Percentiles rank a stretch among this genome's conserved stretches.
phyloP scores from a whole-genome alignment of 2,888 invertebrate genomes.

The Dinocampus coccinellae region DNA sequence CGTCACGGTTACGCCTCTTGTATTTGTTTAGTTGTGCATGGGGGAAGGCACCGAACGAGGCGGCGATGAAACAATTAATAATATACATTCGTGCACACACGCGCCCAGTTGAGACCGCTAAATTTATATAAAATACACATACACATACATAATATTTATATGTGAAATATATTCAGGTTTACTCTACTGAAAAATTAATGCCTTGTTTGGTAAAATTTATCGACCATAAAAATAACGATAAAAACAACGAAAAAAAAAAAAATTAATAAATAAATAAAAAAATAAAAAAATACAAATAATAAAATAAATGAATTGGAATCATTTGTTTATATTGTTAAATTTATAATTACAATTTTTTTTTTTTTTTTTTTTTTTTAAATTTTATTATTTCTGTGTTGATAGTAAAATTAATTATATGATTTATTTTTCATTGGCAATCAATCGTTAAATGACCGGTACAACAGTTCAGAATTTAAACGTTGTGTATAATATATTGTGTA shows the following conservation, averaged over 20 bases:
- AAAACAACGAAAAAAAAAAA: background rate
- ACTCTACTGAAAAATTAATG: constrained; percentile 20
- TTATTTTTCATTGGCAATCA: background rate
- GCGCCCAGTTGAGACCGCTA: constrained; percentile 24
- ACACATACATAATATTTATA: background rate
- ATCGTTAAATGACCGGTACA: constrained; percentile 1
- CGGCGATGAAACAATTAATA: constrained; percentile 68
- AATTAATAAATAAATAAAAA: background rate
- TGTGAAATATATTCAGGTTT: background rate
- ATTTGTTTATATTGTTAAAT: background rate
- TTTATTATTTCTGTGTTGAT: background rate
- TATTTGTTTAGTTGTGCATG: constrained; percentile 68
- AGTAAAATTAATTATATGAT: background rate
- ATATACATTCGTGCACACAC: constrained; percentile 48
- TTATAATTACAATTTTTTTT: background rate
- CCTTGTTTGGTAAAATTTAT: constrained; percentile 32
- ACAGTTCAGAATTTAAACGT: background rate
- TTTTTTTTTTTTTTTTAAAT: background rate
- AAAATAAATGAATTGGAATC: no score
- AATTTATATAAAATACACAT: constrained; percentile 19
- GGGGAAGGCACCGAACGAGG: constrained; percentile 63
- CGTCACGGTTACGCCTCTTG: constrained; percentile 64
- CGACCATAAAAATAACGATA: constrained; percentile 13
- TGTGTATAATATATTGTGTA: background rate
- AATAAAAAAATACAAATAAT: no score